Percentiles rank a stretch among this genome's conserved stretches.
These are phyloP conservation scores for Archips xylosteana DNA, from an alignment of 2,888 invertebrate species.

Conservation along the genomic window DNA sequence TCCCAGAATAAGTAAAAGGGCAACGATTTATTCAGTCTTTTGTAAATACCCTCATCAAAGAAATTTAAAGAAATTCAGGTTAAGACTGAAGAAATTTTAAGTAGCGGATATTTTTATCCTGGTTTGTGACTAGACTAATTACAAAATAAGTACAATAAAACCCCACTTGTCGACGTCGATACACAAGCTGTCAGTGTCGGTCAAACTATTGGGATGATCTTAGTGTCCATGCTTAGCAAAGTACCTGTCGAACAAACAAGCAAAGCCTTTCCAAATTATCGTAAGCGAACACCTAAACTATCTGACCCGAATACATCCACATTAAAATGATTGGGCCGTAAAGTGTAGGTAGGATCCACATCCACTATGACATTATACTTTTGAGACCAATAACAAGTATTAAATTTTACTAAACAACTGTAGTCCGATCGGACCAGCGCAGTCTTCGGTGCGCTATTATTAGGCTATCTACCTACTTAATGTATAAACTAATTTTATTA, in stretches of 20 bases:
- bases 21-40: constrained; percentile 58
- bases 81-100: constrained; percentile 43
- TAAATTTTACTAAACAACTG: constrained; percentile 28
- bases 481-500: constrained; percentile 14
- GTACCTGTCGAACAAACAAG: constrained; percentile 44
- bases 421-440: constrained; percentile 33
- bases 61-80: constrained; percentile 25
- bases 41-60: constrained; percentile 39
- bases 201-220: constrained; percentile 52
- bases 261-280: constrained; percentile 47
- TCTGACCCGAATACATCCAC: constrained; percentile 11
- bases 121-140: constrained; percentile 71
- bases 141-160: constrained; percentile 62
- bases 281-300: constrained; percentile 51
- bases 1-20: constrained; percentile 31
- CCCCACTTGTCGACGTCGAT: constrained; percentile 44
- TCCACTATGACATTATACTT: constrained; percentile 28
- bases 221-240: constrained; percentile 58
- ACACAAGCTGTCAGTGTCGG: constrained; percentile 46
- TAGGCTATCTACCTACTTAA: constrained; percentile 26
- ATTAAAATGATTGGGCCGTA: constrained; percentile 11
- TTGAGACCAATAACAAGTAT: constrained; percentile 37
- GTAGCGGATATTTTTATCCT: constrained; percentile 49
- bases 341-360: constrained; percentile 12
- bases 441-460: constrained; percentile 35